These are phyloP conservation scores for Leptestheria dahalacensis DNA, from an alignment of 1,140 invertebrate genomes.

Conservation along the genomic window DNA sequence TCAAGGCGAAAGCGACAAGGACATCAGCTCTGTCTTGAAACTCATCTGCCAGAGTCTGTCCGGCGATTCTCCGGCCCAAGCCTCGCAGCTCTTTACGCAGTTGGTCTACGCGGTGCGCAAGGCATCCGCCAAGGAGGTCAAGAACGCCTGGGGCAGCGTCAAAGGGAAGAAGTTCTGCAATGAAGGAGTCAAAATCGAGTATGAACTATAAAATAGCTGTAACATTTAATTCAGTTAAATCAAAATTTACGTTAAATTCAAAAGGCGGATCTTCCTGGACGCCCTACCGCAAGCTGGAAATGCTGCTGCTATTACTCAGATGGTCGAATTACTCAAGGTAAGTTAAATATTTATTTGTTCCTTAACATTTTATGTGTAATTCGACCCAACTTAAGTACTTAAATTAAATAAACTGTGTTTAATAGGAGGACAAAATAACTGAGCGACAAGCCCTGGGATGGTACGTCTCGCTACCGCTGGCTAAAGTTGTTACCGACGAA, in stretches of 20 bases:
- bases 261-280: slow-evolving; percentile 58
- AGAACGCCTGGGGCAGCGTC: slow-evolving; percentile 3
- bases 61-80: background rate
- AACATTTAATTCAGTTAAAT: background rate
- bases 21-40: slow-evolving; percentile 1
- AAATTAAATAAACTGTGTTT: background rate
- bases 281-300: slow-evolving; percentile 68
- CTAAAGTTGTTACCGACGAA: slow-evolving; percentile 4
- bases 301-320: slow-evolving; percentile 54
- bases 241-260: background rate
- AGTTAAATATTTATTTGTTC: too few relatives aligned
- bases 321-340: slow-evolving; percentile 54
- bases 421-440: slow-evolving; percentile 7
- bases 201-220: background rate
- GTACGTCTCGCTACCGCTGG: slow-evolving; percentile 11
- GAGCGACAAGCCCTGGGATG: slow-evolving; percentile 10
- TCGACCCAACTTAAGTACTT: too few relatives aligned
- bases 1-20: slow-evolving; percentile 11
- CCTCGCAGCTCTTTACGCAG: slow-evolving; percentile 12
- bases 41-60: slow-evolving; percentile 12
- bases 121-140: slow-evolving; percentile 9
- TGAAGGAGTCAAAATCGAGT: slow-evolving; percentile 13
- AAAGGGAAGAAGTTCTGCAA: slow-evolving; percentile 9
- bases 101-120: slow-evolving; percentile 15
- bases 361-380: too few relatives aligned